Evolutionary conservation across 2,888 invertebrate species (phyloP).

Genomic region (Temnothorax ravouxi): DNA sequence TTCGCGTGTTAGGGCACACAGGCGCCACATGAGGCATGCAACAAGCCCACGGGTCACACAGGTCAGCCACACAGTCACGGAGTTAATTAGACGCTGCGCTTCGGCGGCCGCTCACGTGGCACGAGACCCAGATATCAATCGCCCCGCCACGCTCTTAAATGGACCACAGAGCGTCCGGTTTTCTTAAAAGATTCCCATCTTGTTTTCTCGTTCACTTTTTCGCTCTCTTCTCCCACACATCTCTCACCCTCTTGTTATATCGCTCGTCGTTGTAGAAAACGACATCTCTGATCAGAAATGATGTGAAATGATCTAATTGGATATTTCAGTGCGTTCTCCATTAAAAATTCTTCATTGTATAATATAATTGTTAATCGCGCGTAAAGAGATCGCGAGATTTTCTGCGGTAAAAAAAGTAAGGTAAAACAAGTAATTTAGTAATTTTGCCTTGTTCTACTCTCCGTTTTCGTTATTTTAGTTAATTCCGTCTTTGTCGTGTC

Average conservation of each 20-base stretch:
- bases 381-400: constrained; percentile 35
- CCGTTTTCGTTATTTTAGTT: constrained; percentile 78
- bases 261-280: neutral
- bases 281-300: neutral
- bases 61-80: constrained; percentile 84
- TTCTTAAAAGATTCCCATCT: constrained; percentile 65
- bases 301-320: neutral
- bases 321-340: neutral
- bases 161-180: constrained; percentile 67
- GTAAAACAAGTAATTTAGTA: constrained; percentile 53
- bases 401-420: constrained; percentile 69
- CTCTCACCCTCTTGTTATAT: neutral
- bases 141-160: constrained; percentile 76
- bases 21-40: constrained; percentile 80
- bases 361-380: neutral
- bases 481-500: constrained; percentile 73
- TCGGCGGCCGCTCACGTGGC: constrained; percentile 80
- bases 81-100: constrained; percentile 86
- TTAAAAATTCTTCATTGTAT: constrained; percentile 2
- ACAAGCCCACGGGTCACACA: constrained; percentile 77
- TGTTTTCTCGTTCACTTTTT: neutral
- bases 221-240: constrained; percentile 3
- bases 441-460: constrained; percentile 53
- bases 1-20: constrained; percentile 69
- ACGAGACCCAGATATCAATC: constrained; percentile 85